These are phyloP conservation scores for Mycalesis mineus DNA, from an alignment of 2,888 invertebrate species.

Conservation along the genomic window DNA sequence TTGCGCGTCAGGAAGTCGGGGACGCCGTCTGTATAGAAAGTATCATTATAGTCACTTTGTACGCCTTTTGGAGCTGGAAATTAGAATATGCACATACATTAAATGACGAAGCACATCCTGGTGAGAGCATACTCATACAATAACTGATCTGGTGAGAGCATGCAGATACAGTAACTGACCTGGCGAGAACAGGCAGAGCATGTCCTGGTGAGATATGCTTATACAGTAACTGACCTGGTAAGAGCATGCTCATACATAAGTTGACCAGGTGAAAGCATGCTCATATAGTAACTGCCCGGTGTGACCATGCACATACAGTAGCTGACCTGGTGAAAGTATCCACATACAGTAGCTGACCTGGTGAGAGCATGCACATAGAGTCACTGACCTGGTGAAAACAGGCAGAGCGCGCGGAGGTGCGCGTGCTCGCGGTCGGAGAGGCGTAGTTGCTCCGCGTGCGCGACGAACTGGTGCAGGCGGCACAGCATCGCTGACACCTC, in stretches of 20 bases:
- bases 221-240: neutral
- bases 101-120: too few relatives aligned
- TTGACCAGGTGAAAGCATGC: neutral
- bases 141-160: neutral
- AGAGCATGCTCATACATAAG: too few relatives aligned
- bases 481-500: conserved; percentile 88
- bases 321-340: neutral
- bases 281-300: neutral
- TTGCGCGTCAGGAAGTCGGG: conserved; percentile 68
- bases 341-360: neutral
- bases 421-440: conserved; percentile 92
- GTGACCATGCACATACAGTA: neutral
- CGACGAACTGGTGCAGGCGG: conserved; percentile 89
- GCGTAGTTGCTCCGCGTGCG: conserved; percentile 84
- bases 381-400: conserved; percentile 87
- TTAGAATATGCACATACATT: too few relatives aligned
- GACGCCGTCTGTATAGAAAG: conserved; percentile 59
- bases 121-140: neutral
- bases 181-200: conserved; percentile 89
- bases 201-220: too few relatives aligned
- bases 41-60: too few relatives aligned
- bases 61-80: too few relatives aligned
- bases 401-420: conserved; percentile 88
- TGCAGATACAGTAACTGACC: conserved; percentile 67
- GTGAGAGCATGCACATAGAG: neutral